Percentiles rank a stretch among this genome's conserved stretches.
Evolutionary conservation across 2,113 vertebrate species (phyloP).

Genomic region (Engraulis encrasicolus): DNA sequence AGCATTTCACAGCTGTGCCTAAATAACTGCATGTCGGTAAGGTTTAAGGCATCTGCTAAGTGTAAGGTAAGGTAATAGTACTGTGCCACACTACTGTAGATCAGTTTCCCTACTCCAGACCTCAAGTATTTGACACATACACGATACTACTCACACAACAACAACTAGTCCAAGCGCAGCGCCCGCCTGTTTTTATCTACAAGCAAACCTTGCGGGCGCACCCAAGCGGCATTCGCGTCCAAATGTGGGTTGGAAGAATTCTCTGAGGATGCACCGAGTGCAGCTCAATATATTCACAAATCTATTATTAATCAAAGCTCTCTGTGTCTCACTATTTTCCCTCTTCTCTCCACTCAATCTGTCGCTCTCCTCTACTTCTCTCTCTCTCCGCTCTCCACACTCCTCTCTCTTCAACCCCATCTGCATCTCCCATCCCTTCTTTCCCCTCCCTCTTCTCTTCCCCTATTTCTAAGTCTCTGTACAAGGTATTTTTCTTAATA

Average conservation of each 20-base stretch:
- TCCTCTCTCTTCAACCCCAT: not conserved
- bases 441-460: not conserved
- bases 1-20: too few relatives aligned
- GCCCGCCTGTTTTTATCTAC: not conserved
- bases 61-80: too few relatives aligned
- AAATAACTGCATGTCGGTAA: too few relatives aligned
- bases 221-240: not conserved
- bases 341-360: too few relatives aligned
- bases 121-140: not conserved
- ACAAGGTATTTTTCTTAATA: too few relatives aligned
- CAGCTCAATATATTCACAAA: constrained; percentile 9
- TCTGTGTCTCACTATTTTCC: too few relatives aligned
- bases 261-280: not conserved
- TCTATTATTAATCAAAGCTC: constrained; percentile 15
- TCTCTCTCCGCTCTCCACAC: too few relatives aligned
- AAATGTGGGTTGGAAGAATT: not conserved
- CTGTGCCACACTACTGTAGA: not conserved
- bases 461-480: too few relatives aligned
- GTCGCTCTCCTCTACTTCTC: not conserved
- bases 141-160: too few relatives aligned
- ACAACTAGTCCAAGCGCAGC: not conserved
- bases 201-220: not conserved
- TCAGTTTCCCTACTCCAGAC: not conserved
- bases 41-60: too few relatives aligned
- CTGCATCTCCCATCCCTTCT: not conserved